phyloP scores from a whole-genome alignment of 2,888 invertebrate species.

The Hirtodrosophila cameraria region DNA sequence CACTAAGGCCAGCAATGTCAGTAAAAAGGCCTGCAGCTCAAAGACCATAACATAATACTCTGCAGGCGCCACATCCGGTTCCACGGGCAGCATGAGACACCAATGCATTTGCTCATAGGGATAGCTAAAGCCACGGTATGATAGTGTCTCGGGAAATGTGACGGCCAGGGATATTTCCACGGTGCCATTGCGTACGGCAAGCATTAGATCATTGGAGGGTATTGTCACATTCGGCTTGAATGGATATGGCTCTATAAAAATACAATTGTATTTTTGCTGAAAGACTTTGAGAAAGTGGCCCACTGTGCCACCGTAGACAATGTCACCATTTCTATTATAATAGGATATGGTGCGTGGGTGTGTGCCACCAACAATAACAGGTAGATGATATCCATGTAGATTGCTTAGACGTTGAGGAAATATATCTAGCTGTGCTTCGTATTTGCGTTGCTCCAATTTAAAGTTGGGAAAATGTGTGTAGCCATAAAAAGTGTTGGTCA shows the following conservation, averaged over 20 bases:
- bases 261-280: slow-evolving; percentile 67
- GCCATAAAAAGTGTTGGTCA: slow-evolving; percentile 55
- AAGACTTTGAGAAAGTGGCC: slow-evolving; percentile 73
- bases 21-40: slow-evolving; percentile 57
- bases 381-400: slow-evolving; percentile 62
- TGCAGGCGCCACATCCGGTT: slow-evolving; percentile 67
- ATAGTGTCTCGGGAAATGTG: slow-evolving; percentile 40
- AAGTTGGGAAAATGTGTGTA: slow-evolving; percentile 73
- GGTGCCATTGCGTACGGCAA: slow-evolving; percentile 62
- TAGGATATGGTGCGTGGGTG: slow-evolving; percentile 73
- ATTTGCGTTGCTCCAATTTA: slow-evolving; percentile 49
- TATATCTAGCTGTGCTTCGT: slow-evolving; percentile 8
- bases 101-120: slow-evolving; percentile 70
- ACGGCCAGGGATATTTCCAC: slow-evolving; percentile 72
- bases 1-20: slow-evolving; percentile 54
- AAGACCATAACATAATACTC: slow-evolving; percentile 74
- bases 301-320: slow-evolving; percentile 61
- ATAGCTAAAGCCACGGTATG: slow-evolving; percentile 58
- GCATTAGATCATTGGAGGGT: slow-evolving; percentile 52
- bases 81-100: slow-evolving; percentile 79
- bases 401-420: slow-evolving; percentile 68
- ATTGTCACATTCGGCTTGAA: slow-evolving; percentile 23
- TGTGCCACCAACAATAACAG: slow-evolving; percentile 64
- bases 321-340: slow-evolving; percentile 30
- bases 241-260: slow-evolving; percentile 50